A percentile compares a stretch with the other conserved stretches of the same genome.
These are phyloP conservation scores for Miltochrista miniata DNA, from an alignment of 2,888 invertebrate genomes.

Conservation along the genomic window DNA sequence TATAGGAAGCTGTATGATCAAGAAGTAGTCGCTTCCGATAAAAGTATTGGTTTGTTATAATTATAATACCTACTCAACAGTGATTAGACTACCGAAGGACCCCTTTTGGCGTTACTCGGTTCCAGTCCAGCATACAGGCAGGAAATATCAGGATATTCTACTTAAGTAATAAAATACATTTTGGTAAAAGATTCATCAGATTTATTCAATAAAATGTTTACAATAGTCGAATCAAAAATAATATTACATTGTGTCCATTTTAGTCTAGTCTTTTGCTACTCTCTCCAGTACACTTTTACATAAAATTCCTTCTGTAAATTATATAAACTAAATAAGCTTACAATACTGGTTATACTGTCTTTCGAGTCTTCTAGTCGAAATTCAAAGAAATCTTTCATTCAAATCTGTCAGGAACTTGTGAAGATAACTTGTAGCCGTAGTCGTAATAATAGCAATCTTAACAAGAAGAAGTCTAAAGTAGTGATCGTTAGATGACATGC, in stretches of 20 bases:
- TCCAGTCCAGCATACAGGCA: no score
- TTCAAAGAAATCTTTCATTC: slow-evolving; percentile 11
- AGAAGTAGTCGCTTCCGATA: no score
- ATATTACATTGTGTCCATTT: slow-evolving; percentile 28
- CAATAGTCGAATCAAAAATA: slow-evolving; percentile 47
- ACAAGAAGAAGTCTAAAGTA: slow-evolving; percentile 8
- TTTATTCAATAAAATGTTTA: slow-evolving; percentile 35
- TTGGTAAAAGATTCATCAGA: slow-evolving; percentile 3
- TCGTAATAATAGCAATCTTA: slow-evolving; percentile 21
- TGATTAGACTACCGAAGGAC: no score
- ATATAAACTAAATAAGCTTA: slow-evolving; percentile 39
- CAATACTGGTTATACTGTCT: slow-evolving; percentile 53
- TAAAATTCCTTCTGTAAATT: slow-evolving; percentile 19
- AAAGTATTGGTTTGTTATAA: no score
- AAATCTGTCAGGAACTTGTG: slow-evolving; percentile 5
- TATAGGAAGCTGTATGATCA: no score
- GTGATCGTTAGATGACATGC: slow-evolving; percentile 33
- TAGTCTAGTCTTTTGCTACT: slow-evolving; percentile 65
- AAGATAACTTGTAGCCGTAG: slow-evolving; percentile 3
- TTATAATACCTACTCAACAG: no score
- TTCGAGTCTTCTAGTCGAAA: slow-evolving; percentile 12
- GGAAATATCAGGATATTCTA: background rate
- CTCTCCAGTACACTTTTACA: slow-evolving; percentile 54
- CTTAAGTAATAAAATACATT: background rate
- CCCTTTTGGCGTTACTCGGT: no score